Evolutionary conservation across 2,888 invertebrate genomes (phyloP).

Genomic region (Geotrupes spiniger): DNA sequence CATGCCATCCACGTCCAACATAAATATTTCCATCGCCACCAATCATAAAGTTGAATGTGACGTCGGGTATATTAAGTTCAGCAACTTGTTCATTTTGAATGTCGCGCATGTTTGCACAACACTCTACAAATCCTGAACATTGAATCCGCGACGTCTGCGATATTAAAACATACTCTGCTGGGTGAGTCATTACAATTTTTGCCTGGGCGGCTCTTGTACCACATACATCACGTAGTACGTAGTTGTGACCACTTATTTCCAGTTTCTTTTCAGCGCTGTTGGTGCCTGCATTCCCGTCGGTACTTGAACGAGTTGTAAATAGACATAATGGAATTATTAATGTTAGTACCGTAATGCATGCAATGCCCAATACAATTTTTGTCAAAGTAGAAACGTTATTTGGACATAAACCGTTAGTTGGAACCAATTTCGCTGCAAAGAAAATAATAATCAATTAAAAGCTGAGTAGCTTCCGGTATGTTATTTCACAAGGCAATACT

Average conservation of each 20-base stretch:
- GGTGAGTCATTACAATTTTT: constrained; percentile 43
- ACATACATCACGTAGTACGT: constrained; percentile 21
- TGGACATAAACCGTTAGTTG: constrained; percentile 5
- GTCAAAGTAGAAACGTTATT: constrained; percentile 6
- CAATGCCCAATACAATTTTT: constrained; percentile 12
- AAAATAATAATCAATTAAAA: not conserved
- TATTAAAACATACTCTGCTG: constrained; percentile 52
- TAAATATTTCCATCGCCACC: constrained; percentile 58
- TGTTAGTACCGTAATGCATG: constrained; percentile 1
- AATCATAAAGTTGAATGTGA: constrained; percentile 53
- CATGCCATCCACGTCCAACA: constrained; percentile 55
- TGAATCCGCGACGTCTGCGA: constrained; percentile 54
- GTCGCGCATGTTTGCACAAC: constrained; percentile 50
- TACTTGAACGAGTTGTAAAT: not conserved
- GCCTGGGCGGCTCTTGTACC: constrained; percentile 57
- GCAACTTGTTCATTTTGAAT: constrained; percentile 52
- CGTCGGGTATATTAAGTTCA: constrained; percentile 49
- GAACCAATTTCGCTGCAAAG: constrained; percentile 17
- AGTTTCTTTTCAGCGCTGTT: too few species aligned
- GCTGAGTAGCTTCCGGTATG: too few species aligned
- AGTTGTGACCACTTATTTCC: too few species aligned
- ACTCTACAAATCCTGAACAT: constrained; percentile 48
- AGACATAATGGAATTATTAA: not conserved
- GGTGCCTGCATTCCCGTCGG: not conserved
- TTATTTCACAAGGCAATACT: too few species aligned